Conservation (phyloP, 2,888 invertebrate genomes). For the Abrostola tripartita region DNA sequence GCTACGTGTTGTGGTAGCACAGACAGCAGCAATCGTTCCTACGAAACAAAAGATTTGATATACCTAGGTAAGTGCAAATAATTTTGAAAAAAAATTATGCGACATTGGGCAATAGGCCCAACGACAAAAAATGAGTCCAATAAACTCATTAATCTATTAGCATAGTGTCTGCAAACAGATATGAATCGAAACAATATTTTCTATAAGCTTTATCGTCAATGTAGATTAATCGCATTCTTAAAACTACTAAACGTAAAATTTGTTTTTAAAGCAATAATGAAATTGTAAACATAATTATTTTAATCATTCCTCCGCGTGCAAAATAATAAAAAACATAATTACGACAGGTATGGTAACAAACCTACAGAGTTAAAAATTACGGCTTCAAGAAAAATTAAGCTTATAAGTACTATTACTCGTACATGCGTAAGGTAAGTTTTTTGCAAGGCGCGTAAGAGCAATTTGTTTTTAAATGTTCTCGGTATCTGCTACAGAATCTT, state of each 20-base stretch:
- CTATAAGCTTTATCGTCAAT: not conserved
- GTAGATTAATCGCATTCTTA: not conserved
- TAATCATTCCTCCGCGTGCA: not conserved
- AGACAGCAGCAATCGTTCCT: constrained; percentile 95
- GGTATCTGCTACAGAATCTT: constrained; percentile 26
- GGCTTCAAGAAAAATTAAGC: constrained; percentile 19
- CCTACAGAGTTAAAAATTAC: constrained; percentile 25
- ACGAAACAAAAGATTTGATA: constrained; percentile 42
- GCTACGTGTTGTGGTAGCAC: constrained; percentile 97
- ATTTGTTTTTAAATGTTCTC: constrained; percentile 19
- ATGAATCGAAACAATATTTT: no score
- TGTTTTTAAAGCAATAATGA: constrained; percentile 8
- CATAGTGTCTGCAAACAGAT: constrained; percentile 6
- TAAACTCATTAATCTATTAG: constrained; percentile 28
- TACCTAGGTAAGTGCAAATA: not conserved
- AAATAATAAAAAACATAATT: constrained; percentile 23
- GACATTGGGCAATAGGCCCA: constrained; percentile 29
- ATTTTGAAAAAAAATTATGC: constrained; percentile 18
- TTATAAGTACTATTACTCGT: no score
- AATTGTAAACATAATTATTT: not conserved
- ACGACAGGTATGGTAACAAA: constrained; percentile 32
- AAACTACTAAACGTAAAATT: not conserved
- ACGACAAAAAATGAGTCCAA: constrained; percentile 12
- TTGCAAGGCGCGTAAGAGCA: constrained; percentile 13
- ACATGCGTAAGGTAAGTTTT: constrained; percentile 25